Base-by-base conservation (phyloP, 2,797 vertebrate genomes). In the Miichthys miiuy region DNA sequence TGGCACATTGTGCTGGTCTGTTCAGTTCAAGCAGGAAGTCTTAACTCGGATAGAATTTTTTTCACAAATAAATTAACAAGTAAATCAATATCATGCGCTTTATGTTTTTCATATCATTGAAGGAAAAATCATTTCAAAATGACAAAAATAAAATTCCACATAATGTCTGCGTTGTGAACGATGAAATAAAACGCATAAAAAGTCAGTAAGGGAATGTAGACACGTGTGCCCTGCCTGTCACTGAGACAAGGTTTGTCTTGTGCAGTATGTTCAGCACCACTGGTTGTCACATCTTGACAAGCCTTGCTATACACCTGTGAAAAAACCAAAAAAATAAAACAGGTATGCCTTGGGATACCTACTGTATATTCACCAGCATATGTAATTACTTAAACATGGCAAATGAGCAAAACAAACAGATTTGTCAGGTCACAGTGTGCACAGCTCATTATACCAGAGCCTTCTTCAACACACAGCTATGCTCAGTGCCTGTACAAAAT, bases 381-480 rank as follows among this genome's bases (percentile, higher is more conserved):
- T 20, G 55, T 57, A 77, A 82, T 64, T 68, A 67, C 72, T 64
- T 60, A 79, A 86, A 77, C 84, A 83, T 23, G 57, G 76, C 69
- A 85, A 77, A 83, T 74, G 77, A 82, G 75, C 77, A 85, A 80
- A 87, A 87, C 75, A 87, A 86, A 84, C 83, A 88, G 79, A 86
- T 79, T 79, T 83, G 86, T 83, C 78, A 68, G 64, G 42, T 34
- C 83, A 75, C 72, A 65, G 77, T 55, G 68, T 68, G 77, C 72
- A 69, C 72, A 69, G 76, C 87, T 93, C 91, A 88, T 89, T 89
- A 86, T 64, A 72, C 27, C 63, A 46, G n/a, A 73, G 71, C 51
- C 63, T 71, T 48, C 67, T 52, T 75, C 17, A 38, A 0, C 6
- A 72, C 4, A 51, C 65, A 51, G 75, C 74, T 9, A 12, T 11